Conservation (phyloP, 2,113 vertebrate species). For the Neoarius graeffei region DNA sequence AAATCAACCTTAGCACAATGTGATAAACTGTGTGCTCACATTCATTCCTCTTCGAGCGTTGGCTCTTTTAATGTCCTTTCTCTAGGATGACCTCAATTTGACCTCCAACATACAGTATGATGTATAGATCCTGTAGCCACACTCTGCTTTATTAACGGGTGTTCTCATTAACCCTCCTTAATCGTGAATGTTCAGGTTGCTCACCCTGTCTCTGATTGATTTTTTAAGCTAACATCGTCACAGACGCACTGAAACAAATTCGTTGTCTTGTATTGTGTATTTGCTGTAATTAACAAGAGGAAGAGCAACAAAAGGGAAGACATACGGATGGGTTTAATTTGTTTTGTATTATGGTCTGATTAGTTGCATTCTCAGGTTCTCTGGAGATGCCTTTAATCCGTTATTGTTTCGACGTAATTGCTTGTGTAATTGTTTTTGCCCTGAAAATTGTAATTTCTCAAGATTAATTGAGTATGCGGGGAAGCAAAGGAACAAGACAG, state of each 20-base stretch:
- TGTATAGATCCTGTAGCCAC: not conserved
- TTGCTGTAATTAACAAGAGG: constrained; percentile 19
- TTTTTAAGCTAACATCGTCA: constrained; percentile 25
- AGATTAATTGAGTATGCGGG: not conserved
- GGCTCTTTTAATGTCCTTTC: not conserved
- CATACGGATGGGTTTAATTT: constrained; percentile 28
- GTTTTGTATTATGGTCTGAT: constrained; percentile 22
- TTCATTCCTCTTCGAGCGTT: constrained; percentile 8
- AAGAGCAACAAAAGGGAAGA: constrained; percentile 8
- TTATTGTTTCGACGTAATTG: constrained; percentile 42
- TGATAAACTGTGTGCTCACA: not conserved
- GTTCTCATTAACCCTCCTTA: constrained; percentile 38
- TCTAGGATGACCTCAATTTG: constrained; percentile 2
- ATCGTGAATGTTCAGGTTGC: constrained; percentile 27
- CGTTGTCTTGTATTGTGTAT: constrained; percentile 15
- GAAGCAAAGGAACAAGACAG: not conserved
- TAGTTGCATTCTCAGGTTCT: constrained; percentile 15
- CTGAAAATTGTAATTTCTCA: constrained; percentile 20
- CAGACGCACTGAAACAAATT: not conserved
- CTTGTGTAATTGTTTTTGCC: constrained; percentile 37
- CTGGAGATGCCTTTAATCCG: constrained; percentile 29
- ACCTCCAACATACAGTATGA: constrained; percentile 13
- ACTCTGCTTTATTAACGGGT: constrained; percentile 22
- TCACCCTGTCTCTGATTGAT: constrained; percentile 29
- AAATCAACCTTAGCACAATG: constrained; percentile 36